Evolutionary conservation across 2,888 invertebrate genomes (phyloP).

Genomic region (Phrixothrix hirtus): DNA sequence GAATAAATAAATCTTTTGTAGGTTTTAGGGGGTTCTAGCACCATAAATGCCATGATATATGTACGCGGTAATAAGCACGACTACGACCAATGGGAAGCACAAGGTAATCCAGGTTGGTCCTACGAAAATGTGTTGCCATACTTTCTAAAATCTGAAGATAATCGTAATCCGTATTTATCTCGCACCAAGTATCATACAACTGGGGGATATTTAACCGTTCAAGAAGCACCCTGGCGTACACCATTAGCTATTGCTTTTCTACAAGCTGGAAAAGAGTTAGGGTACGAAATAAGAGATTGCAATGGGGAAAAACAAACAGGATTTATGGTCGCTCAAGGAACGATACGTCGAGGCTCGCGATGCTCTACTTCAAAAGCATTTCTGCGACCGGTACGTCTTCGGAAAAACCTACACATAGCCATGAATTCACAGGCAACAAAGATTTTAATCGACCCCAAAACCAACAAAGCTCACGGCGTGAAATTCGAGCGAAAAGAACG

Average conservation of each 20-base stretch:
- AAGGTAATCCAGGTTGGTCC: slow-evolving; percentile 87
- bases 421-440: slow-evolving; percentile 72
- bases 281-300: slow-evolving; percentile 72
- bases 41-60: slow-evolving; percentile 91
- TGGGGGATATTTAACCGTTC: slow-evolving; percentile 82
- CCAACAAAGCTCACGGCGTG: slow-evolving; percentile 75
- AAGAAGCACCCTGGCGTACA: slow-evolving; percentile 82
- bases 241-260: slow-evolving; percentile 81
- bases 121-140: slow-evolving; percentile 81
- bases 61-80: slow-evolving; percentile 85
- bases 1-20: slow-evolving; percentile 26
- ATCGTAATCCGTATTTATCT: slow-evolving; percentile 79
- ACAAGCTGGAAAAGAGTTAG: slow-evolving; percentile 80
- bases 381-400: slow-evolving; percentile 75
- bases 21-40: slow-evolving; percentile 82
- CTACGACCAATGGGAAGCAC: slow-evolving; percentile 83
- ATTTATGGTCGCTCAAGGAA: slow-evolving; percentile 85
- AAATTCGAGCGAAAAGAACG: slow-evolving; percentile 71
- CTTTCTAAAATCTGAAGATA: slow-evolving; percentile 86
- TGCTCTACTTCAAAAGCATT: slow-evolving; percentile 90
- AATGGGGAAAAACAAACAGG: slow-evolving; percentile 84
- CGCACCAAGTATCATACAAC: slow-evolving; percentile 74
- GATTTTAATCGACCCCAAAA: slow-evolving; percentile 68
- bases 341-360: slow-evolving; percentile 74
- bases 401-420: slow-evolving; percentile 79